Evolutionary conservation across 2,113 vertebrate genomes (phyloP), one percentile per base, ranked within the genome.

Genomic region (Engraulis encrasicolus): DNA sequence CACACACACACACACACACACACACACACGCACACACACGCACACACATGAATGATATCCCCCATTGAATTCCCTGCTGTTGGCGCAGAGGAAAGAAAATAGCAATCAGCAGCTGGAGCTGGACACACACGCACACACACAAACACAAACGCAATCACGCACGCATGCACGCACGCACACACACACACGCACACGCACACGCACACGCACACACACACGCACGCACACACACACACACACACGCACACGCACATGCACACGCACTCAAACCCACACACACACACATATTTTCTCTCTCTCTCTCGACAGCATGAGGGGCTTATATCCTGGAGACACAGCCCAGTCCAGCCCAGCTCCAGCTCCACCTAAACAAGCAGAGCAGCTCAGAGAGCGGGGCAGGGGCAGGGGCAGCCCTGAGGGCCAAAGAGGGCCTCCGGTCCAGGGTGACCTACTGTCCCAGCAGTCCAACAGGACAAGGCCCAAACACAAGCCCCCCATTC

Each of bases 361-460:
- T 19, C 80, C 84, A 84, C 80, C 82, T 83, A 58, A 86, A 54
- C 58, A 82, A 82, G 86, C 78, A 83, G 66, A n/a, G n/a, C n/a
- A n/a, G n/a, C n/a, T n/a, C n/a, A n/a, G n/a, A n/a, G n/a, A n/a
- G n/a, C n/a, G n/a, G n/a, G n/a, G n/a, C n/a, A n/a, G n/a, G n/a
- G n/a, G 81, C 78, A 78, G 52, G 74, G 71, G 61, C 54, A 66
- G 15, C 66, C 66, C 31, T 0, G 66, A 27, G 66, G 66, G 31
- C 14, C 3, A 31, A 12, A 17, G 66, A 74, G 66, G n/a, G 66
- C 66, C 66, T 31, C 66, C 9, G 12, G 54, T 23, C 14, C 34
- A 31, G 34, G 3, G 27, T 45, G 40, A 19, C 27, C 15, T 31
- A 81, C 74, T n/a, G n/a, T n/a, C n/a, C n/a, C n/a, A n/a, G n/a